Evolutionary conservation across 2,113 vertebrate genomes (phyloP).

Genomic region (Casuarius casuarius): DNA sequence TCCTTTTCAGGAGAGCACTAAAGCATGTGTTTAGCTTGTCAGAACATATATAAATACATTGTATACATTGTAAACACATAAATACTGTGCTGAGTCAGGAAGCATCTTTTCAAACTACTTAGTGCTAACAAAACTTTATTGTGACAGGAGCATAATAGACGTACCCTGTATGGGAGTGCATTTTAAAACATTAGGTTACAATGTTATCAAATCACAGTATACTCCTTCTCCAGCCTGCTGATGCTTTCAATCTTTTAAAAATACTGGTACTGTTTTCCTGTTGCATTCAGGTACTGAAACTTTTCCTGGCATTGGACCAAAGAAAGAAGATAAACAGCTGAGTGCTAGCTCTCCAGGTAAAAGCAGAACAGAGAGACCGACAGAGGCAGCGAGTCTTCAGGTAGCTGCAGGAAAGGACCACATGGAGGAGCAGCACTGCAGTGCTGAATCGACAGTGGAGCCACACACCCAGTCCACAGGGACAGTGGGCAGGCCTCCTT

Average conservation of each 20-base stretch:
- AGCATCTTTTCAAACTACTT: conserved; percentile 10
- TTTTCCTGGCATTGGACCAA: conserved; percentile 52
- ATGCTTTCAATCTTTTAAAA: conserved; percentile 61
- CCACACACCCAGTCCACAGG: conserved; percentile 70
- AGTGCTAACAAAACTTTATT: neutral
- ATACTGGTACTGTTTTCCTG: conserved; percentile 61
- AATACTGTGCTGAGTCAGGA: neutral
- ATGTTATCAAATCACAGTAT: conserved; percentile 24
- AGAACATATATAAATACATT: neutral
- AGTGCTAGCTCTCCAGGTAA: neutral
- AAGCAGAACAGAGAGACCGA: neutral
- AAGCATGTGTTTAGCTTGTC: neutral
- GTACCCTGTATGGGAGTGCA: conserved; percentile 25
- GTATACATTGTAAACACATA: neutral
- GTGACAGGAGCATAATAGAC: conserved; percentile 26
- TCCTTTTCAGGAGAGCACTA: neutral
- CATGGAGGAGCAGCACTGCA: conserved; percentile 73
- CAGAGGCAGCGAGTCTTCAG: neutral
- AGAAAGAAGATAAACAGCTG: conserved; percentile 49
- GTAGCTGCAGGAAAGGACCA: conserved; percentile 57
- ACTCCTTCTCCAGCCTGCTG: neutral
- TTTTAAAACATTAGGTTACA: conserved; percentile 47
- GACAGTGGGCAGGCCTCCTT: conserved; percentile 53
- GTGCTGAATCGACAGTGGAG: conserved; percentile 22
- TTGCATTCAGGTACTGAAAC: conserved; percentile 73